Percentiles rank a stretch among this genome's conserved stretches.
Evolutionary conservation across 2,888 invertebrate genomes (phyloP).

Genomic region (Acholoe squamosa): DNA sequence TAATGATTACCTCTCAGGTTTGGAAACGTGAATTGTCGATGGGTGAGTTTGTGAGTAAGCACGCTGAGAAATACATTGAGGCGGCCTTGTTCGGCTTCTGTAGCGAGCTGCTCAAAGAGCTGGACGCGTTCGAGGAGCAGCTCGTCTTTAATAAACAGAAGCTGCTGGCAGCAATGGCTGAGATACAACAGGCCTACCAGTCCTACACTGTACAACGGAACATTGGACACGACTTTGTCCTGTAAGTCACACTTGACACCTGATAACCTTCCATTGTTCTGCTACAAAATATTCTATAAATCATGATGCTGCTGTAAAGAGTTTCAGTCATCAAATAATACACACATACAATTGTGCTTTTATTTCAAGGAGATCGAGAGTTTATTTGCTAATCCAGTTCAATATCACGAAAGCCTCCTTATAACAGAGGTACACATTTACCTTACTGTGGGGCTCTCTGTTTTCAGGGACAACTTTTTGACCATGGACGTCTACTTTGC

Average conservation of each 20-base stretch:
- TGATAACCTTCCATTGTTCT: too few species aligned
- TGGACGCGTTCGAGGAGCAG: slow-evolving; percentile 68
- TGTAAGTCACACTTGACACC: slow-evolving; percentile 67
- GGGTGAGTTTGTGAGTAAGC: slow-evolving; percentile 28
- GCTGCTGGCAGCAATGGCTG: slow-evolving; percentile 61
- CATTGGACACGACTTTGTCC: slow-evolving; percentile 68
- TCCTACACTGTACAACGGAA: slow-evolving; percentile 60
- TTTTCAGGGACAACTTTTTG: slow-evolving; percentile 69
- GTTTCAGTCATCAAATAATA: too few species aligned
- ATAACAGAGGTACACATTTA: background rate
- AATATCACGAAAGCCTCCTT: too few species aligned
- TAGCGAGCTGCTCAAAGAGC: slow-evolving; percentile 61
- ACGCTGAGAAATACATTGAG: slow-evolving; percentile 45
- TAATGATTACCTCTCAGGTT: background rate
- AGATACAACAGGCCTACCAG: slow-evolving; percentile 51
- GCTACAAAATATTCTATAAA: too few species aligned
- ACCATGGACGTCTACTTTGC: slow-evolving; percentile 71
- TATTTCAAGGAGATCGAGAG: too few species aligned
- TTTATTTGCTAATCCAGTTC: too few species aligned
- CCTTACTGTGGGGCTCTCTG: background rate
- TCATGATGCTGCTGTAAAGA: too few species aligned
- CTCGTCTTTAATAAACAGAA: slow-evolving; percentile 64
- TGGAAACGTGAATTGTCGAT: slow-evolving; percentile 66
- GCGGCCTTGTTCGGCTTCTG: slow-evolving; percentile 66
- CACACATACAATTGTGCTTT: too few species aligned